Evolutionary conservation across 1,140 invertebrate genomes (phyloP).

Genomic region (Caerostris extrusa): DNA sequence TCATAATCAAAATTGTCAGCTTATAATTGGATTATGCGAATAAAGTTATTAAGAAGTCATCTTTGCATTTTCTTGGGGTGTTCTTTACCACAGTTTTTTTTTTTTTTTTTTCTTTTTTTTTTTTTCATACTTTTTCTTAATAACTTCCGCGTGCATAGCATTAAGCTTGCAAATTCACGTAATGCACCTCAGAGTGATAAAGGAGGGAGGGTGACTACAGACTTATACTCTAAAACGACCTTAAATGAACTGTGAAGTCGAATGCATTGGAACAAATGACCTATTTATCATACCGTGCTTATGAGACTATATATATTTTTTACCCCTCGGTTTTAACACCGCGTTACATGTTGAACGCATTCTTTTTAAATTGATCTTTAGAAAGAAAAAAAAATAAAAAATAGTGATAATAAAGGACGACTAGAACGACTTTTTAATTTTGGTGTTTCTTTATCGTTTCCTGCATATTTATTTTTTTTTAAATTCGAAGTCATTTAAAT

Average conservation of each 20-base stretch:
- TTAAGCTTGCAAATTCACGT: constrained; percentile 26
- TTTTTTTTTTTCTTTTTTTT: background rate
- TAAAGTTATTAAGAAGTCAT: constrained; percentile 71
- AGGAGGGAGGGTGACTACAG: background rate
- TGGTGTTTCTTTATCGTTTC: background rate
- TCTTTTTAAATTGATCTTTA: constrained; percentile 66
- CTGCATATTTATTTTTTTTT: background rate
- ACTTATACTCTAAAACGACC: constrained; percentile 51
- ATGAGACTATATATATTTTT: background rate
- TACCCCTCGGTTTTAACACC: background rate
- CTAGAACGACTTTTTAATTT: constrained; percentile 50
- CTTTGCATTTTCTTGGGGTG: background rate
- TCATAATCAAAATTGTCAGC: constrained; percentile 61
- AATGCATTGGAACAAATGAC: constrained; percentile 71
- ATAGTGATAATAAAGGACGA: background rate
- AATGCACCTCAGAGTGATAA: background rate
- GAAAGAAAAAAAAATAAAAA: background rate
- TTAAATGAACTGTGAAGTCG: constrained; percentile 75
- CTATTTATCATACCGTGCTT: constrained; percentile 67
- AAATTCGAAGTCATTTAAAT: no score
- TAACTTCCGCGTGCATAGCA: background rate
- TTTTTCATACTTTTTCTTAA: background rate
- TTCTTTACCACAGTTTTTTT: background rate
- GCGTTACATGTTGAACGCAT: background rate
- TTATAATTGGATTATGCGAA: constrained; percentile 72